These are phyloP conservation scores for Circaetus cinerascens DNA, from an alignment of 2,113 vertebrate species.

Conservation along the genomic window DNA sequence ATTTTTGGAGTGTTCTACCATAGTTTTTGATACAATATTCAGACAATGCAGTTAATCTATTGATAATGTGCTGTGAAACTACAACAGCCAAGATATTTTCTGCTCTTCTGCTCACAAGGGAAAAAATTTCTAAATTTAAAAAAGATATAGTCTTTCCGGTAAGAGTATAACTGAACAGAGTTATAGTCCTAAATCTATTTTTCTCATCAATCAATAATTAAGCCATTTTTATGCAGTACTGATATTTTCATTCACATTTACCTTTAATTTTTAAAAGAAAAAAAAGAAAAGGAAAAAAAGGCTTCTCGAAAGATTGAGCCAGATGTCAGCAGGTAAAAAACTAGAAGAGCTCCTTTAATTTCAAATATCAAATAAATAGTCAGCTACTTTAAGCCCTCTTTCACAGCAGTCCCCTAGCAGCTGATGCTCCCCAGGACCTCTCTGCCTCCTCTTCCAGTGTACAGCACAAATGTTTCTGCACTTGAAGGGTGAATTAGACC, in stretches of 20 bases:
- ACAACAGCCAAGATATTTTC: neutral
- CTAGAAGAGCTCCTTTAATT: neutral
- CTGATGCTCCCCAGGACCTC: neutral
- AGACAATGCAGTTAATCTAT: neutral
- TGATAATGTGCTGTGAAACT: neutral
- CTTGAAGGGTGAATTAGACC: neutral
- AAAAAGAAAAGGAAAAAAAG: neutral
- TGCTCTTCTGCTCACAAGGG: neutral
- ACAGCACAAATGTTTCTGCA: neutral
- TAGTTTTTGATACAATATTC: neutral
- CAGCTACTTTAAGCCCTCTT: neutral
- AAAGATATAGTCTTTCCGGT: accelerated
- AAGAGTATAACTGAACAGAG: neutral
- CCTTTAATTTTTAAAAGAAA: neutral
- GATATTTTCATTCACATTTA: neutral
- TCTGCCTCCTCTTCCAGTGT: neutral
- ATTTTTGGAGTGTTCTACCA: neutral
- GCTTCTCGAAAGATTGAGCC: neutral
- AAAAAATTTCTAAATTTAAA: neutral
- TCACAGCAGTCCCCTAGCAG: neutral
- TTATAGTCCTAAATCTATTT: neutral
- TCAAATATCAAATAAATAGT: neutral
- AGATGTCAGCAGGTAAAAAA: neutral
- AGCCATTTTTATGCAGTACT: neutral
- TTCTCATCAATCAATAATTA: neutral